phyloP scores from a whole-genome alignment of 1,140 invertebrate species.

The Nebria ingens region DNA sequence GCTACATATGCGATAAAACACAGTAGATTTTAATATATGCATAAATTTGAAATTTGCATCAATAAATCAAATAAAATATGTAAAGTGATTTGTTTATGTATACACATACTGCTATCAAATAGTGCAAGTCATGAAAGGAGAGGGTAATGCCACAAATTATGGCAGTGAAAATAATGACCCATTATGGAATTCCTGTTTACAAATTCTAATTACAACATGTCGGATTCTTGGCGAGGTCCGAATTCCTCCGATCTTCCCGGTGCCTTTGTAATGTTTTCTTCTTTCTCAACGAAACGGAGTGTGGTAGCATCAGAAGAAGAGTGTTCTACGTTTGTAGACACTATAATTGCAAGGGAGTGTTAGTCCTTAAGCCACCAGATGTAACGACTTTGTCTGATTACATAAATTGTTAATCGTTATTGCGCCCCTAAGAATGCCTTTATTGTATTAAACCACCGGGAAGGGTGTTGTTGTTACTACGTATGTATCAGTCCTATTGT shows the following conservation, averaged over 20 bases:
- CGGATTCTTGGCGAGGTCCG: neutral
- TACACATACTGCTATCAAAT: too few relatives aligned
- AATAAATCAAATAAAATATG: too few relatives aligned
- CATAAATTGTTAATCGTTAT: conserved; percentile 19
- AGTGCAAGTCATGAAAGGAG: too few relatives aligned
- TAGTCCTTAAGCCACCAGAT: neutral
- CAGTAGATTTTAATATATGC: too few relatives aligned
- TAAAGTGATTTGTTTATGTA: too few relatives aligned
- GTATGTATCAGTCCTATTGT: neutral
- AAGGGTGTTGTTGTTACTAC: neutral
- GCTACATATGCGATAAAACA: too few relatives aligned
- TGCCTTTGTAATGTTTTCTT: conserved; percentile 2
- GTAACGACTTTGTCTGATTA: conserved; percentile 20
- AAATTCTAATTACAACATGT: conserved; percentile 8
- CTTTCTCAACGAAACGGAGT: neutral
- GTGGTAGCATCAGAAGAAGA: too few relatives aligned
- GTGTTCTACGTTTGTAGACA: neutral
- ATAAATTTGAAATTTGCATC: too few relatives aligned
- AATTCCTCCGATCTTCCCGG: neutral
- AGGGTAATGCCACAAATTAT: neutral
- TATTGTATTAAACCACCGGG: conserved; percentile 15
- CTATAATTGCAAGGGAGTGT: neutral
- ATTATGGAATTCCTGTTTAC: conserved; percentile 9
- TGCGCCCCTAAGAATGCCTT: conserved; percentile 17
- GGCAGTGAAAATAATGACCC: conserved; percentile 1